Percentiles rank a stretch among this genome's conserved stretches.
These are phyloP conservation scores for Wasmannia auropunctata DNA, from an alignment of 1,140 invertebrate genomes.

Conservation along the genomic window DNA sequence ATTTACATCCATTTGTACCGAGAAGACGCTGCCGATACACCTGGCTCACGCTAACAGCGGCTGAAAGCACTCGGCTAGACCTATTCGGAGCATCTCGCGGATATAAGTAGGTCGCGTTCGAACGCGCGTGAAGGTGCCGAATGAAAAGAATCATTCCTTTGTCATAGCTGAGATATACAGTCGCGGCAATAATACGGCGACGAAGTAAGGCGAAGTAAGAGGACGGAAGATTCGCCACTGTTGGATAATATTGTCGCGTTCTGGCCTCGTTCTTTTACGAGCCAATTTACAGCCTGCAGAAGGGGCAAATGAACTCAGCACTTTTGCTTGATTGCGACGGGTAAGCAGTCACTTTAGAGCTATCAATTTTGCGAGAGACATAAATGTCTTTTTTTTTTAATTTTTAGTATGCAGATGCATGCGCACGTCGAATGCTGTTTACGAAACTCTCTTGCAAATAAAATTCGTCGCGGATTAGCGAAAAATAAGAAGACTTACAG, in stretches of 20 bases:
- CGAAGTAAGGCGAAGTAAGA: conserved; percentile 32
- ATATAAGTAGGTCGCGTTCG: conserved; percentile 64
- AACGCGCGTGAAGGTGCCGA: conserved; percentile 30
- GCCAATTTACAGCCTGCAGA: conserved; percentile 52
- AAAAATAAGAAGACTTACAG: not conserved
- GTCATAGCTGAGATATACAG: conserved; percentile 32
- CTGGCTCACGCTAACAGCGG: conserved; percentile 58
- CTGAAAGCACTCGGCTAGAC: conserved; percentile 65
- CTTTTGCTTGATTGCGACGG: conserved; percentile 25
- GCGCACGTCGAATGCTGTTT: not conserved
- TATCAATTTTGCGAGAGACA: conserved; percentile 15
- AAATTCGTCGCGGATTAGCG: not conserved
- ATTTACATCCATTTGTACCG: conserved; percentile 74
- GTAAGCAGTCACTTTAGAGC: conserved; percentile 25
- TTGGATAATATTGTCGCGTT: conserved; percentile 60
- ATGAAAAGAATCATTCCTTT: conserved; percentile 45
- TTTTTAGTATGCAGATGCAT: not conserved
- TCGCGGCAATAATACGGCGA: not conserved
- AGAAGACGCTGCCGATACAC: conserved; percentile 65
- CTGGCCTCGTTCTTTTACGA: conserved; percentile 42
- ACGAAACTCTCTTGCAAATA: not conserved
- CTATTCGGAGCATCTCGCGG: conserved; percentile 52
- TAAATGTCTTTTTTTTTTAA: not conserved
- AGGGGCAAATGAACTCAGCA: conserved; percentile 32
- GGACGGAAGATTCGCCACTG: conserved; percentile 16